A percentile compares a stretch with the other conserved stretches of the same genome.
Conservation (phyloP, 2,797 vertebrate species). For the Etheostoma nigrum region DNA sequence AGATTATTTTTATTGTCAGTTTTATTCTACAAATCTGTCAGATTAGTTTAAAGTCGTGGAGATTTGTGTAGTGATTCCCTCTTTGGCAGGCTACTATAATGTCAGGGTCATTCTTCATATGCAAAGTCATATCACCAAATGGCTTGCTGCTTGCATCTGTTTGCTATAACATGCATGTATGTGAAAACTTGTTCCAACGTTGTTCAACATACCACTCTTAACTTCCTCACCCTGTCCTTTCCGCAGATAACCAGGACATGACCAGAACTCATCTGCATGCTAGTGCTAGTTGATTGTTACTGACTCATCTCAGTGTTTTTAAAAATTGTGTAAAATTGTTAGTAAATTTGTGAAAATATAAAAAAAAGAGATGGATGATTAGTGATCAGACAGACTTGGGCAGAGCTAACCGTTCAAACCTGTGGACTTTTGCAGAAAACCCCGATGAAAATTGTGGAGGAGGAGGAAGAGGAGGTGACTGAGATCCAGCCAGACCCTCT, state of each 20-base stretch:
- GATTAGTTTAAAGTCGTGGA: slow-evolving; percentile 24
- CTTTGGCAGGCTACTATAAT: slow-evolving; percentile 32
- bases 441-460: slow-evolving; percentile 90
- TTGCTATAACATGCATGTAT: slow-evolving; percentile 75
- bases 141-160: slow-evolving; percentile 71
- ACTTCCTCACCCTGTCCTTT: slow-evolving; percentile 56
- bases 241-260: slow-evolving; percentile 51
- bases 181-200: slow-evolving; percentile 32
- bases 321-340: slow-evolving; percentile 25
- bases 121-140: slow-evolving; percentile 57
- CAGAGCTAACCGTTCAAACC: slow-evolving; percentile 48
- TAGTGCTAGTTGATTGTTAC: slow-evolving; percentile 43
- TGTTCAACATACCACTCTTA: slow-evolving; percentile 49
- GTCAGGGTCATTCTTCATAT: slow-evolving; percentile 63
- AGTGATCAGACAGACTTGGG: slow-evolving; percentile 1
- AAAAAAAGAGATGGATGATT: neutral
- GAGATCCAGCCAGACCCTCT: slow-evolving; percentile 94
- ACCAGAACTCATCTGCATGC: slow-evolving; percentile 69
- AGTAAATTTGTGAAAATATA: slow-evolving; percentile 18
- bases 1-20: slow-evolving; percentile 4
- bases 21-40: slow-evolving; percentile 20
- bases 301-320: slow-evolving; percentile 45
- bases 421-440: slow-evolving; percentile 87
- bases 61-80: slow-evolving; percentile 34
- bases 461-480: slow-evolving; percentile 93